Conservation (phyloP, 2,888 invertebrate genomes). For the Amblyjoppa proteus region DNA sequence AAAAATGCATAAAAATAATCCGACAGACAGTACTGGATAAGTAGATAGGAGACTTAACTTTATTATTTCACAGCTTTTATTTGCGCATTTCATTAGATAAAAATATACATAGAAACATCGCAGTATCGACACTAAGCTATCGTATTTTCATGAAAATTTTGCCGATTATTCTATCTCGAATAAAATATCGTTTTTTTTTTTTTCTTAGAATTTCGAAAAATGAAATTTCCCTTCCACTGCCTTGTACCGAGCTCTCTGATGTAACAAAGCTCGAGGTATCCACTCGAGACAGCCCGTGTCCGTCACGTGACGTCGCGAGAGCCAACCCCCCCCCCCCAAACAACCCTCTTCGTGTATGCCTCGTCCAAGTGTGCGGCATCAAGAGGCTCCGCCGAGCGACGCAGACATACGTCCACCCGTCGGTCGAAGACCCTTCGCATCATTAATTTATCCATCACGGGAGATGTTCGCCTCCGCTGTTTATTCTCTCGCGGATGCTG, state of each 20-base stretch:
- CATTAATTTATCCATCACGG: conserved; percentile 80
- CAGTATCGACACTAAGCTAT: too few relatives aligned
- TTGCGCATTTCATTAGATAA: too few relatives aligned
- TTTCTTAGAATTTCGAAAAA: conserved; percentile 32
- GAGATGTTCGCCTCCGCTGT: conserved; percentile 5
- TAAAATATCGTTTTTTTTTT: not conserved
- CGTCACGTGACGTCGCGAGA: conserved; percentile 19
- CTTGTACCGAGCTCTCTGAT: not conserved
- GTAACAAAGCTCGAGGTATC: conserved; percentile 30
- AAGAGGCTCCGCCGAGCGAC: conserved; percentile 70
- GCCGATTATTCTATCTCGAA: not conserved
- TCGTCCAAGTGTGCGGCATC: conserved; percentile 60
- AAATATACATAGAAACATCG: too few relatives aligned
- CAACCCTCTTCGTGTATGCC: conserved; percentile 35
- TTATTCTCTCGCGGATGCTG: conserved; percentile 24
- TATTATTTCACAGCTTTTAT: too few relatives aligned
- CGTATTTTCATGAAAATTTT: too few relatives aligned
- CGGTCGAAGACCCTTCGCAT: conserved; percentile 72
- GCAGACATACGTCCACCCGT: conserved; percentile 76
- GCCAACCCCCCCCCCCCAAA: conserved; percentile 29
- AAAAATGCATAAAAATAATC: too few relatives aligned
- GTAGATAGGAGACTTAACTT: too few relatives aligned
- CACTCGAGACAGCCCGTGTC: conserved; percentile 38
- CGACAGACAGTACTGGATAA: too few relatives aligned
- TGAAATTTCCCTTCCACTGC: conserved; percentile 30